Evolutionary conservation across 30 jellyfish, hydroid and myxozoan species (phyloP).

Genomic region (Rhopilema esculentum): DNA sequence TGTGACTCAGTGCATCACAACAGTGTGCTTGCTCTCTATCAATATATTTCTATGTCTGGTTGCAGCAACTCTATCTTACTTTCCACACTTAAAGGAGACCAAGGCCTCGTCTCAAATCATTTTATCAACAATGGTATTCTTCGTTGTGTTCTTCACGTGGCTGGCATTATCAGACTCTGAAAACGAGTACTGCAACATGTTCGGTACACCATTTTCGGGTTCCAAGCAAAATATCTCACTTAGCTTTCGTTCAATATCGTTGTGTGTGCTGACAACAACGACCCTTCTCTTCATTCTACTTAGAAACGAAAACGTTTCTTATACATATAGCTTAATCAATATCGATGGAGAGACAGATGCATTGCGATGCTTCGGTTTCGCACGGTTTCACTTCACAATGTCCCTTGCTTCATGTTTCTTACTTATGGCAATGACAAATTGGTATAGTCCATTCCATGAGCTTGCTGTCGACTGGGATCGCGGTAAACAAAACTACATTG

Average conservation of each 20-base stretch:
- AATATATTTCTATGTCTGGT: constrained; percentile 80
- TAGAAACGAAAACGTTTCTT: constrained; percentile 70
- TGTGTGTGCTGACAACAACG: constrained; percentile 37
- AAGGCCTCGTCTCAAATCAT: constrained; percentile 85
- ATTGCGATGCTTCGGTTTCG: constrained; percentile 29
- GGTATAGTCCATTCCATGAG: constrained; percentile 84
- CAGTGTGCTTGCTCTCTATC: constrained; percentile 55
- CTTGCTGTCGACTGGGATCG: constrained; percentile 57
- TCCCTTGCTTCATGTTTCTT: constrained; percentile 63
- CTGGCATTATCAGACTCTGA: constrained; percentile 96
- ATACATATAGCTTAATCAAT: constrained; percentile 44
- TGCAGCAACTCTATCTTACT: constrained; percentile 71
- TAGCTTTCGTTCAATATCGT: constrained; percentile 75
- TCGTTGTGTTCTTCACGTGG: constrained; percentile 87
- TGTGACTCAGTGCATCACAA: constrained; percentile 69
- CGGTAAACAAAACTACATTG: background rate
- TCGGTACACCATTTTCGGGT: constrained; percentile 95
- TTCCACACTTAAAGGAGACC: constrained; percentile 69
- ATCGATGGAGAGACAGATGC: constrained; percentile 49
- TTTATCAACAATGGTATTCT: constrained; percentile 66
- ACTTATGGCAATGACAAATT: constrained; percentile 86
- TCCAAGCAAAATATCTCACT: constrained; percentile 74
- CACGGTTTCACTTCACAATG: constrained; percentile 67
- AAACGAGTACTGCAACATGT: constrained; percentile 88
- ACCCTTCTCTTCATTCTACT: constrained; percentile 55